Evolutionary conservation across 2,888 invertebrate genomes (phyloP).

Genomic region (Drosophila rellima): DNA sequence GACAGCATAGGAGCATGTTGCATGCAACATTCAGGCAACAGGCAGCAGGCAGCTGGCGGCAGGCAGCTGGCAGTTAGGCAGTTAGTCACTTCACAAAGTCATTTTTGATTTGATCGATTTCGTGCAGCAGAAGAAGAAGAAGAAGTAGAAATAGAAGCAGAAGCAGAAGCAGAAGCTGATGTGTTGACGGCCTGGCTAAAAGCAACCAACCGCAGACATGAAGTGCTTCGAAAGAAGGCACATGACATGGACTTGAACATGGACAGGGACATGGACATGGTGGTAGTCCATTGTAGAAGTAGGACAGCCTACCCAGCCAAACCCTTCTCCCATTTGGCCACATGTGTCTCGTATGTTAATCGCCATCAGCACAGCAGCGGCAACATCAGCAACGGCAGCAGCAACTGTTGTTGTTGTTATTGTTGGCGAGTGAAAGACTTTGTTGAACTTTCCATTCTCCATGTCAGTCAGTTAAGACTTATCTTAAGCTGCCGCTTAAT

Average conservation of each 20-base stretch:
- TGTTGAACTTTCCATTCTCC: conserved; percentile 75
- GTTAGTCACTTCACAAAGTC: conserved; percentile 81
- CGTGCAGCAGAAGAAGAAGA: conserved; percentile 65
- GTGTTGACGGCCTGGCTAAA: conserved; percentile 4
- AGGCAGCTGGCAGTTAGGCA: conserved; percentile 75
- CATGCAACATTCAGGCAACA: conserved; percentile 53
- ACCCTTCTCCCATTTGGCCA: conserved; percentile 69
- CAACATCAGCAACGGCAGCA: conserved; percentile 18
- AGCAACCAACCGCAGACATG: conserved; percentile 49
- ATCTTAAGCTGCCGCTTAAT: conserved; percentile 67
- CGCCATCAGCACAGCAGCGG: conserved; percentile 48
- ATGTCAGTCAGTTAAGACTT: conserved; percentile 64
- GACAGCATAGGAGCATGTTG: conserved; percentile 62
- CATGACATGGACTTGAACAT: conserved; percentile 76
- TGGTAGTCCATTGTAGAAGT: conserved; percentile 47
- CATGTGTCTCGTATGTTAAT: conserved; percentile 71
- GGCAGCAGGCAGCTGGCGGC: conserved; percentile 53
- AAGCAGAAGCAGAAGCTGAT: conserved; percentile 13
- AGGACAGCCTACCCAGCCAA: conserved; percentile 63
- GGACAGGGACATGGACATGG: conserved; percentile 58
- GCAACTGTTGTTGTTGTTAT: conserved; percentile 27
- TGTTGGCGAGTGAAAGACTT: conserved; percentile 58
- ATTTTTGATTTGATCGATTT: conserved; percentile 84
- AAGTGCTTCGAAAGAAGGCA: conserved; percentile 66
- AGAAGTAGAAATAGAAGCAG: conserved; percentile 17